Evolutionary conservation across 2,797 vertebrate species (phyloP), one percentile per base, ranked within the genome.

Genomic region (Lagothrix lagotricha): DNA sequence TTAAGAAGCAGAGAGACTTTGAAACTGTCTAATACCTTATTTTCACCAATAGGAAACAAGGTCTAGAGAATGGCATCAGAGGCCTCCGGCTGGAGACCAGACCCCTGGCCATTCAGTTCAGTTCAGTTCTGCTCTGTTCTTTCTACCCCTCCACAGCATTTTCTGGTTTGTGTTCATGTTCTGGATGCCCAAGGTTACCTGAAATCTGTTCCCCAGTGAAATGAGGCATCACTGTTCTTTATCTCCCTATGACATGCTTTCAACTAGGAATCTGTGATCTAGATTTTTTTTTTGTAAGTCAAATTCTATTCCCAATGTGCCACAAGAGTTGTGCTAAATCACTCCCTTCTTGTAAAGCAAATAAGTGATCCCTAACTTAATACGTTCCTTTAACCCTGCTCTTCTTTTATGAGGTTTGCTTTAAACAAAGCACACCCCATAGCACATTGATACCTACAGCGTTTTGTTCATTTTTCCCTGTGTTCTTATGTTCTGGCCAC

Each of bases 391-490:
- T 83, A 92, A 75, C 46, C 58, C 15, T 79, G 72, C 36, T 90
- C 70, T 82, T 93, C 83, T 70, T 90, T 92, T 54, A 41, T 73
- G 81, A 76, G 50, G 73, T 84, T 88, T 89, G 22, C 57, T 80
- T 67, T 90, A 76, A 91, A 87, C 57, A 48, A 70, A 84, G 64
- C 79, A 87, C 6, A 26, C 2, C 22, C 54, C n/a, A 13, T 26
- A 9, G 52, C 58, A 94, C 87, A 46, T 72, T 76, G 2, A 20
- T 52, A 48, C 94, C 88, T 88, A 20, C 24, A 61, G 48, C 4
- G 39, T 67, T 86, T 24, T 77, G 93, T 41, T 79, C 67, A 86
- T 86, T 88, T 90, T 44, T 28, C 76, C 61, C 67, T 30, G 4
- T 20, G 39, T 39, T 76, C 50, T 89, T 82, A n/a, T 15, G 22